Conservation (phyloP, 2,113 vertebrate species). For the Epinephelus lanceolatus region DNA sequence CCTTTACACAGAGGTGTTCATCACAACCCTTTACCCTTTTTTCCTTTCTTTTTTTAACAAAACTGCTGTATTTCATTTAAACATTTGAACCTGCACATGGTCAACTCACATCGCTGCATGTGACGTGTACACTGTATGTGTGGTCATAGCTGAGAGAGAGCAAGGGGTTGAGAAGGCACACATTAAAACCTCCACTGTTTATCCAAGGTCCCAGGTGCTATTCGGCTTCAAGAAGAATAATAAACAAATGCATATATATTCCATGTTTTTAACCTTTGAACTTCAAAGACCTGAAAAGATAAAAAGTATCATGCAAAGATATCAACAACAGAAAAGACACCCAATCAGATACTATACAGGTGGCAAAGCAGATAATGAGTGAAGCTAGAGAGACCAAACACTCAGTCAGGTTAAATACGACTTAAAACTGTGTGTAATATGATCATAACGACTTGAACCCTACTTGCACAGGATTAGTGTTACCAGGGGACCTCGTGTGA, state of each 20-base stretch:
- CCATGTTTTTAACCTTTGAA: slow-evolving; percentile 1
- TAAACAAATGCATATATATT: slow-evolving; percentile 64
- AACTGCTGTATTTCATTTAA: too few relatives aligned
- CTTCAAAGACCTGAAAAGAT: not conserved
- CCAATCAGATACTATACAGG: not conserved
- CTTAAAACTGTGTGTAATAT: too few relatives aligned
- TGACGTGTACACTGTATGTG: slow-evolving; percentile 24
- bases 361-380: not conserved
- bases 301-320: not conserved
- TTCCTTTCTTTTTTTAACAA: too few relatives aligned
- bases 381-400: not conserved
- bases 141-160: slow-evolving; percentile 41
- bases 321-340: not conserved
- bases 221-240: slow-evolving; percentile 69
- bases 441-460: too few relatives aligned
- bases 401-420: not conserved
- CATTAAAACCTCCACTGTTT: slow-evolving; percentile 73
- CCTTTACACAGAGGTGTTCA: slow-evolving; percentile 26
- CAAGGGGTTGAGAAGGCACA: slow-evolving; percentile 35
- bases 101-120: slow-evolving; percentile 11
- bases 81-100: not conserved
- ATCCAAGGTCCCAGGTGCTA: slow-evolving; percentile 67
- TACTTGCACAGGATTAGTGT: too few relatives aligned
- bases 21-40: not conserved
- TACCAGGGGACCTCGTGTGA: too few relatives aligned